Percentiles rank a stretch among this genome's conserved stretches.
phyloP scores from a whole-genome alignment of 1,140 invertebrate species.

The Ganaspis sp. region DNA sequence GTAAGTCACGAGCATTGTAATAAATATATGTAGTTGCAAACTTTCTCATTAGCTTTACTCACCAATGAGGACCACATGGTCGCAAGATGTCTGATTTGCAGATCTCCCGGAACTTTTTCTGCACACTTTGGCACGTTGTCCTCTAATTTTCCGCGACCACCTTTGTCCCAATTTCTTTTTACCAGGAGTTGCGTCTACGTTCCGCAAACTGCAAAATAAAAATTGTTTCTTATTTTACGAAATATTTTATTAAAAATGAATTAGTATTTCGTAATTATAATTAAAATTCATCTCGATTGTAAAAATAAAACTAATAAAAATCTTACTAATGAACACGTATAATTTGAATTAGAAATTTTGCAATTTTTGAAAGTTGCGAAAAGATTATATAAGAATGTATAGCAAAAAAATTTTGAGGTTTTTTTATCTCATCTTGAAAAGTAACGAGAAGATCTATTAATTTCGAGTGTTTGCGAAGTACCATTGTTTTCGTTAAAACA shows the following conservation, averaged over 20 bases:
- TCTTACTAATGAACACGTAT: no score
- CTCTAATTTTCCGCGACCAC: conserved; percentile 50
- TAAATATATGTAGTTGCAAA: conserved; percentile 30
- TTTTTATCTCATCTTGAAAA: background rate
- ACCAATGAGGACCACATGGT: conserved; percentile 30
- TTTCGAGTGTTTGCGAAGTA: background rate
- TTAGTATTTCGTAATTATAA: no score
- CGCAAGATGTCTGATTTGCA: conserved; percentile 23
- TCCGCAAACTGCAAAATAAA: conserved; percentile 29
- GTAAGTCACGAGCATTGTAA: background rate
- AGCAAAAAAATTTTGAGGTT: background rate
- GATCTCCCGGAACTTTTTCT: conserved; percentile 47
- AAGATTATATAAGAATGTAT: no score
- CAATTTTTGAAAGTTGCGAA: no score
- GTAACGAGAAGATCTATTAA: background rate
- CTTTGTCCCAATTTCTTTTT: conserved; percentile 49
- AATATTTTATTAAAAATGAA: background rate
- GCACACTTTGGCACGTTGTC: conserved; percentile 53
- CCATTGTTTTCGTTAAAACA: conserved; percentile 10
- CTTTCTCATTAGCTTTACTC: conserved; percentile 37
- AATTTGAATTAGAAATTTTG: no score
- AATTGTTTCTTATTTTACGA: no score
- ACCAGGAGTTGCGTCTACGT: conserved; percentile 15
- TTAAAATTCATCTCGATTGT: no score
- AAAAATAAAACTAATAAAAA: no score